Evolutionary conservation across 2,888 invertebrate species (phyloP).

Genomic region (Mantis religiosa): DNA sequence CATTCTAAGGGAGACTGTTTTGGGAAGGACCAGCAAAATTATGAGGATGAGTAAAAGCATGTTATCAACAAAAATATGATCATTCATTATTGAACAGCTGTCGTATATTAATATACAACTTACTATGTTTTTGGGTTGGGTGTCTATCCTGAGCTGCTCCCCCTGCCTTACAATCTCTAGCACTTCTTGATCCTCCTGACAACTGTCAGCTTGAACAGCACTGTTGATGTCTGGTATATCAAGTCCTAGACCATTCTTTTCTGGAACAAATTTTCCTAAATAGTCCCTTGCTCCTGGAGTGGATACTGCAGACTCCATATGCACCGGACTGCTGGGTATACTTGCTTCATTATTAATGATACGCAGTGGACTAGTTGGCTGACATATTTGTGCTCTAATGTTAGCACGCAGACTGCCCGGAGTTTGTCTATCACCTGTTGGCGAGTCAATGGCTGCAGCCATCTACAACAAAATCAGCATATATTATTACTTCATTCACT

Average conservation of each 20-base stretch:
- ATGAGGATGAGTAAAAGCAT: no score
- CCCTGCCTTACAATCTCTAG: slow-evolving; percentile 50
- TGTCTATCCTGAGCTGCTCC: slow-evolving; percentile 33
- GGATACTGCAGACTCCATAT: slow-evolving; percentile 45
- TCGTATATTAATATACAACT: not conserved
- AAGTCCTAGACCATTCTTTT: slow-evolving; percentile 35
- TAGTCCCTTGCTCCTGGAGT: slow-evolving; percentile 33
- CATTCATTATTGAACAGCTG: no score
- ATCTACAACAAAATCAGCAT: not conserved
- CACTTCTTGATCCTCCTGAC: slow-evolving; percentile 52
- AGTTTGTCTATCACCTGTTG: not conserved
- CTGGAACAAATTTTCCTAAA: slow-evolving; percentile 40
- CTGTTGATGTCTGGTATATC: slow-evolving; percentile 40
- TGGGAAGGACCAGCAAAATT: no score
- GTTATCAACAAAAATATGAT: no score
- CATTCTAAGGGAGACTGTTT: no score
- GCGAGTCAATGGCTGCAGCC: not conserved
- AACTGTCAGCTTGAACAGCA: slow-evolving; percentile 27
- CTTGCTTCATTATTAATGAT: slow-evolving; percentile 31
- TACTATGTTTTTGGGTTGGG: slow-evolving; percentile 18
- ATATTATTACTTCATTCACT: not conserved
- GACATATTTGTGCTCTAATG: not conserved
- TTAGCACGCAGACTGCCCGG: not conserved
- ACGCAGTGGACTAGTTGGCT: slow-evolving; percentile 31
- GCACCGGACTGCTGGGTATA: slow-evolving; percentile 47